A percentile compares a stretch with the other conserved stretches of the same genome.
phyloP scores from a whole-genome alignment of 2,113 vertebrate species.

The Daubentonia madagascariensis region DNA sequence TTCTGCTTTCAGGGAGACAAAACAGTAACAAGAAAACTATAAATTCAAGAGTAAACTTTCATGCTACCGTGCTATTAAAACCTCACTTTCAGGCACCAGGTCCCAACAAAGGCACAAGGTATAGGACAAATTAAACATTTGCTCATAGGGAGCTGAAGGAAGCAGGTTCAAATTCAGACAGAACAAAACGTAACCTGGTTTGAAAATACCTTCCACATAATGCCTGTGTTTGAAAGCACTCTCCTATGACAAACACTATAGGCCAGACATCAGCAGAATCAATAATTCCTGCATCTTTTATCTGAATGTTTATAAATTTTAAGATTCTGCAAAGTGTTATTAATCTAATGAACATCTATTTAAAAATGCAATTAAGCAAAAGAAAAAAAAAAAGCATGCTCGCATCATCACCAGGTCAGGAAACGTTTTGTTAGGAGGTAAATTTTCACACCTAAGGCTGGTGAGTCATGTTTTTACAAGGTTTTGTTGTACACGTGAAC shows the following conservation, averaged over 20 bases:
- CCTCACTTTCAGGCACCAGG: neutral
- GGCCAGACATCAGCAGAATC: neutral
- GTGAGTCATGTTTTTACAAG: neutral
- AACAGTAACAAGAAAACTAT: neutral
- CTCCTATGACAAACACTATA: neutral
- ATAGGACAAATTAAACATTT: neutral
- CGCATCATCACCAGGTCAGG: neutral
- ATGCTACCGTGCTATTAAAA: neutral
- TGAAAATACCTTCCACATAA: neutral
- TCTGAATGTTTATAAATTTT: neutral
- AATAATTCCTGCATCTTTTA: neutral
- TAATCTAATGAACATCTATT: neutral
- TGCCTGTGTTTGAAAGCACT: neutral
- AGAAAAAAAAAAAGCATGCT: neutral
- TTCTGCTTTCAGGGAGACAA: neutral
- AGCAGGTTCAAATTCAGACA: neutral
- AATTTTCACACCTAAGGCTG: neutral
- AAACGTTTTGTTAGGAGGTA: neutral
- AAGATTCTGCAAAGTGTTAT: neutral
- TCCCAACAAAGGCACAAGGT: neutral
- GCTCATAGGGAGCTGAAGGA: neutral
- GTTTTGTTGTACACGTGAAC: neutral
- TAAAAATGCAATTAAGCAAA: neutral
- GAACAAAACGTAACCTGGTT: neutral
- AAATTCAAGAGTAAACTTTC: neutral